phyloP scores from a whole-genome alignment of 2,888 invertebrate genomes.

The Rhimphoctona megacephalus region DNA sequence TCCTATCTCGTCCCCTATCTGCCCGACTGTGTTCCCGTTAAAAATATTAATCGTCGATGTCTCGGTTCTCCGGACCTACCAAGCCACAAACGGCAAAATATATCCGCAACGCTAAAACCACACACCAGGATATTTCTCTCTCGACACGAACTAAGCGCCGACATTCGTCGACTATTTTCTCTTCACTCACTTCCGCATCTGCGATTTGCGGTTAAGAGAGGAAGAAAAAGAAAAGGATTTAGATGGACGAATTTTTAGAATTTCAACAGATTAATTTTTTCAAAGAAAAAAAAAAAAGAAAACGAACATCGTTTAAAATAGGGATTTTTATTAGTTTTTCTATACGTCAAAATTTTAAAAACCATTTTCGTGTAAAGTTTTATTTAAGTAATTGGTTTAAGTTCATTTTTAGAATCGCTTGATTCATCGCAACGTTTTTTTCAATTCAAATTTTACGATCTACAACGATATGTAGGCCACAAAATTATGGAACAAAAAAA shows the following conservation, averaged over 20 bases:
- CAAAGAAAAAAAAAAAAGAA: not conserved
- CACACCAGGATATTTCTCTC: conserved; percentile 52
- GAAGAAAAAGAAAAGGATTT: not conserved
- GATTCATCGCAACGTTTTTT: not conserved
- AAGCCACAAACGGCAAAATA: conserved; percentile 22
- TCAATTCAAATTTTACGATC: not conserved
- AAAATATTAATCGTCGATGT: conserved; percentile 73
- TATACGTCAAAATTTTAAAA: not conserved
- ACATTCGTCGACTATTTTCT: conserved; percentile 63
- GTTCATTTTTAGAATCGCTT: not conserved
- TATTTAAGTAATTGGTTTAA: not conserved
- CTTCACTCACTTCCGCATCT: conserved; percentile 58
- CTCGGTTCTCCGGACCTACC: conserved; percentile 39
- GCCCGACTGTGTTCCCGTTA: conserved; percentile 68
- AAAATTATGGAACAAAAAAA: not conserved
- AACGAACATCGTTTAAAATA: not conserved
- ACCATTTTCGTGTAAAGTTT: not conserved
- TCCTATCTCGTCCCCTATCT: conserved; percentile 65
- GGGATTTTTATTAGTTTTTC: no score
- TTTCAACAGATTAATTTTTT: not conserved
- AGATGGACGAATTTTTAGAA: not conserved
- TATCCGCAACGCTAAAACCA: conserved; percentile 17
- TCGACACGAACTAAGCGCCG: conserved; percentile 68
- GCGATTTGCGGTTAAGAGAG: conserved; percentile 3
- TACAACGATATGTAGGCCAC: not conserved